Conservation (phyloP, 1,140 invertebrate genomes). For the Campoletis sonorensis region DNA sequence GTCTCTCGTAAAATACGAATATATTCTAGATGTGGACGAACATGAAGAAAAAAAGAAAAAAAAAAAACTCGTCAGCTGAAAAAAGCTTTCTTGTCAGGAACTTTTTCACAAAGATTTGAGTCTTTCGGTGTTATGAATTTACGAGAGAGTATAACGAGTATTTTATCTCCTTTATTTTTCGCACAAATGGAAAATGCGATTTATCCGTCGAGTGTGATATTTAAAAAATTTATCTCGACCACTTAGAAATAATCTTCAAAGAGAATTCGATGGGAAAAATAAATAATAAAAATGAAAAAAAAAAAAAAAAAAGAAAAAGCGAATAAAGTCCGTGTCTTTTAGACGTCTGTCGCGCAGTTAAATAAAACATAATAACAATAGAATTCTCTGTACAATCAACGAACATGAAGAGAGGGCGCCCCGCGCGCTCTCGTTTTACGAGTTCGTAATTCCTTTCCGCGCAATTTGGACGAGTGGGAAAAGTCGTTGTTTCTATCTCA, state of each 20-base stretch:
- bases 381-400: constrained; percentile 36
- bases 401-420: neutral
- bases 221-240: neutral
- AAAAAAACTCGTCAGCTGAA: no score
- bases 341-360: neutral
- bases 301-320: neutral
- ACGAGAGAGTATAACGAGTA: no score
- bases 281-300: neutral
- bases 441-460: constrained; percentile 49
- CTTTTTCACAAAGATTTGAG: no score
- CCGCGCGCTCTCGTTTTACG: constrained; percentile 26
- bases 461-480: constrained; percentile 46
- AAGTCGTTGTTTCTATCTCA: constrained; percentile 27
- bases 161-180: no score
- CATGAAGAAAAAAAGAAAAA: no score
- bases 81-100: no score
- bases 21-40: no score
- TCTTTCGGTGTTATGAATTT: no score
- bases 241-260: constrained; percentile 5
- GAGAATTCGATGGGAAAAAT: neutral
- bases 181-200: no score
- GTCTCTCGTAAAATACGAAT: no score
- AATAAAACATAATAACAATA: constrained; percentile 38
- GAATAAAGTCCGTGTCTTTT: neutral
- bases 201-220: neutral